Evolutionary conservation across 2,888 invertebrate genomes (phyloP).

Genomic region (Endotricha flammealis): DNA sequence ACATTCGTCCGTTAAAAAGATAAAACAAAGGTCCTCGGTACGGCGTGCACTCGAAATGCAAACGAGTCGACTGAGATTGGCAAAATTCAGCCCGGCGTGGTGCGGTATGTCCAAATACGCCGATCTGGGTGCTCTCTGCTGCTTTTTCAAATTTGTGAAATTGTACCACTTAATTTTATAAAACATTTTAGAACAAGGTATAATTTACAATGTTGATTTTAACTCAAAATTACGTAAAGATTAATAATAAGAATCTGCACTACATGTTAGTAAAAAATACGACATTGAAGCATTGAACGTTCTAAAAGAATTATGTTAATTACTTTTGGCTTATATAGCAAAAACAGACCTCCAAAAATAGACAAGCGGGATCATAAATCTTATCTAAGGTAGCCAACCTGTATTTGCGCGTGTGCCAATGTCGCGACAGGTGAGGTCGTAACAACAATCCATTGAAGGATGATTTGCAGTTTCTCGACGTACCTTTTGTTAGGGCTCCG

Average conservation of each 20-base stretch:
- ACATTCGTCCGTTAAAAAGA: slow-evolving; percentile 52
- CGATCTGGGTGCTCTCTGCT: slow-evolving; percentile 24
- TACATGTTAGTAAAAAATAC: too few species aligned
- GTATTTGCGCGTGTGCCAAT: slow-evolving; percentile 47
- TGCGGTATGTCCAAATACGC: slow-evolving; percentile 25
- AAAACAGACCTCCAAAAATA: slow-evolving; percentile 23
- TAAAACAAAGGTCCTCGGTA: slow-evolving; percentile 48
- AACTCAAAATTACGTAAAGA: too few species aligned
- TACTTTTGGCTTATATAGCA: too few species aligned
- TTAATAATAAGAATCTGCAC: too few species aligned
- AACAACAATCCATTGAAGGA: slow-evolving; percentile 43
- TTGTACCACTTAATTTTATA: too few species aligned
- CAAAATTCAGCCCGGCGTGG: slow-evolving; percentile 38
- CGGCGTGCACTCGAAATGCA: slow-evolving; percentile 53
- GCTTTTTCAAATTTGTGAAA: slow-evolving; percentile 12
- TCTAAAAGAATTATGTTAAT: too few species aligned
- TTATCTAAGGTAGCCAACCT: slow-evolving; percentile 25
- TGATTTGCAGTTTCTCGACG: slow-evolving; percentile 50
- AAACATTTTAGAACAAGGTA: too few species aligned
- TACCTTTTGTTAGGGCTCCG: slow-evolving; percentile 33
- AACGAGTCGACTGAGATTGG: slow-evolving; percentile 51
- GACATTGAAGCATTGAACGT: too few species aligned
- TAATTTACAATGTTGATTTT: too few species aligned
- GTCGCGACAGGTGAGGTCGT: slow-evolving; percentile 42
- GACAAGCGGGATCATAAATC: slow-evolving; percentile 32